A percentile compares a stretch with the other conserved stretches of the same genome.
phyloP scores from a whole-genome alignment of 2,113 vertebrate species.

The Pipa parva region DNA sequence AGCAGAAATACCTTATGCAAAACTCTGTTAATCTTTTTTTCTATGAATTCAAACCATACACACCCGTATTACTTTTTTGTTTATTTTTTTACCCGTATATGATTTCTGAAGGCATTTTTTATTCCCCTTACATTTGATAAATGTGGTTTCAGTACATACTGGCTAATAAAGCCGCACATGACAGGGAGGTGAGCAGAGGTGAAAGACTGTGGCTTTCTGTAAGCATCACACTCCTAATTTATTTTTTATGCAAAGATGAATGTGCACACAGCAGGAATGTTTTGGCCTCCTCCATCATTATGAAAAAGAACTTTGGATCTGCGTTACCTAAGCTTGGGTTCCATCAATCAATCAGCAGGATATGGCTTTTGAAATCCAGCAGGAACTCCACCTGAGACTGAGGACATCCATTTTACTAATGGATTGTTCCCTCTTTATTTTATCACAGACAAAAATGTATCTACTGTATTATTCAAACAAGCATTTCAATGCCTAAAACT shows the following conservation, averaged over 20 bases:
- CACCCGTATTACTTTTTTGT: no score
- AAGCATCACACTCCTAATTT: slow-evolving; percentile 39
- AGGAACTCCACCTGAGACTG: slow-evolving; percentile 35
- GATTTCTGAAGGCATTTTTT: no score
- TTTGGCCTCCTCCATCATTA: slow-evolving; percentile 43
- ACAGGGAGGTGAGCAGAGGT: slow-evolving; percentile 26
- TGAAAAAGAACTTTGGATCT: slow-evolving; percentile 41
- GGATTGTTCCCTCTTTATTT: slow-evolving; percentile 31
- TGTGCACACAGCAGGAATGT: slow-evolving; percentile 40
- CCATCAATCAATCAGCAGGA: slow-evolving; percentile 43
- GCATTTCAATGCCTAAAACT: no score
- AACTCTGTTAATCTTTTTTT: no score
- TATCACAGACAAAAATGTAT: slow-evolving; percentile 7
- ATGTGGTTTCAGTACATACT: slow-evolving; percentile 2
- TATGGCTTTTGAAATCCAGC: slow-evolving; percentile 35
- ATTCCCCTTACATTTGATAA: no score
- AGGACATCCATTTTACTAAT: slow-evolving; percentile 38
- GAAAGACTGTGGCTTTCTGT: slow-evolving; percentile 27
- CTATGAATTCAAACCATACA: no score
- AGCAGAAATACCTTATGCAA: no score
- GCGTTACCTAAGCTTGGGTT: slow-evolving; percentile 37
- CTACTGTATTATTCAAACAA: no score
- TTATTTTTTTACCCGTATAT: no score
- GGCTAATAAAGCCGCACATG: slow-evolving; percentile 28
- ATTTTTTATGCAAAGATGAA: slow-evolving; percentile 44